Base-by-base conservation (phyloP, 2,797 vertebrate genomes). In the Carcharodon carcharias region DNA sequence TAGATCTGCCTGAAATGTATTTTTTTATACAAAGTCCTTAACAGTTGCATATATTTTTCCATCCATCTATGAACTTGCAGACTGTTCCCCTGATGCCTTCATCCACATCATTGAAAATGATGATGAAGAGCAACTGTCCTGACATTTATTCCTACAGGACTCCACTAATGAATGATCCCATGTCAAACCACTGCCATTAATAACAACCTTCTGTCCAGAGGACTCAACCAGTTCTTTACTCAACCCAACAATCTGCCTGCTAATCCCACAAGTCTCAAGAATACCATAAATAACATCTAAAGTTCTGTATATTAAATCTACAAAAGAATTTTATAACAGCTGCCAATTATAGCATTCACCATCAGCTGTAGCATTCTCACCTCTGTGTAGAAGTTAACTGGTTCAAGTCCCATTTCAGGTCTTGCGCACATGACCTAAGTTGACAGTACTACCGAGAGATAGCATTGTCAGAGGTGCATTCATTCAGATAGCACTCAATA, bases 101-200 rank as follows among this genome's bases (percentile, higher is more conserved):
- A 35, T 16, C 31, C 54, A 91, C 88, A 91, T 91, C n/a, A 67
- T 23, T 65, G 91, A 45, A 93, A 93, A 67, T 23, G 45, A 85
- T 50, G 63, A 93, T 65, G 91, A 93, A 93, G 91, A 93, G n/a
- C n/a, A 63, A 67, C 63, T 93, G 31, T 7, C 91, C 23, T 93
- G 61, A 45, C 35, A 65, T 45, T 65, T 93, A 93, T 93, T 93
- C 91, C 91, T 67, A 21, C 63, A 45, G 61, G 91, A 93, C 63
- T 40, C 61, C n/a, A 28, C 21, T 40, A 40, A 93, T 65, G n/a
- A 93, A 45, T 67, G 61, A 67, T 63, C 45, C 61, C n/a, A 67
- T 26, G n/a, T 63, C 67, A n/a, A 67, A 26, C 21, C 91, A 67
- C 63, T 65, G 28, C 91, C 61, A 93, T 93, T 65, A 93, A 93